Evolutionary conservation across 2,888 invertebrate genomes (phyloP).

Genomic region (Gymnocheta viridis): DNA sequence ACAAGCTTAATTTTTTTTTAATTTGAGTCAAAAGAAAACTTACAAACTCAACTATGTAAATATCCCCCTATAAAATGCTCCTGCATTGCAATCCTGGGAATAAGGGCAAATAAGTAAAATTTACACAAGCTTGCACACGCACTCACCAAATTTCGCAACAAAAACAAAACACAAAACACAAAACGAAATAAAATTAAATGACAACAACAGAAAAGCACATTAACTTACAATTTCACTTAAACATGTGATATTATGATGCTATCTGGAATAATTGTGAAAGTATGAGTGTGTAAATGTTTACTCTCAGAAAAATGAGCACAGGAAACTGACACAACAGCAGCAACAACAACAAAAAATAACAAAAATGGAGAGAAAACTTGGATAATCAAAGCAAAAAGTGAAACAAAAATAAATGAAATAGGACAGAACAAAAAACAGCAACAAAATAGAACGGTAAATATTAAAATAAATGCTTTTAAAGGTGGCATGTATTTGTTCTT

Average conservation of each 20-base stretch:
- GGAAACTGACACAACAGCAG: constrained; percentile 5
- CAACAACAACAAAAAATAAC: background rate
- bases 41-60: constrained; percentile 15
- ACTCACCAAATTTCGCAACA: constrained; percentile 19
- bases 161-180: constrained; percentile 19
- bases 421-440: constrained; percentile 13
- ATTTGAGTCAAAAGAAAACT: constrained; percentile 5
- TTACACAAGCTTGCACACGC: background rate
- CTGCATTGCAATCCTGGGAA: constrained; percentile 72
- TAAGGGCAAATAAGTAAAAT: constrained; percentile 66
- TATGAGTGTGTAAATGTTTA: constrained; percentile 16
- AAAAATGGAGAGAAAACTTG: constrained; percentile 32
- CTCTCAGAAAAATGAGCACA: constrained; percentile 40
- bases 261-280: constrained; percentile 44
- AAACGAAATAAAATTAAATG: background rate
- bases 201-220: constrained; percentile 40
- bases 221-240: constrained; percentile 65
- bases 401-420: constrained; percentile 7
- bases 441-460: constrained; percentile 34
- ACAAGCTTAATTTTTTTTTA: background rate
- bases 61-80: constrained; percentile 70
- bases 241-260: constrained; percentile 66
- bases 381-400: constrained; percentile 28
- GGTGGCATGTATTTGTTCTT: constrained; percentile 3
- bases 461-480: constrained; percentile 55